Evolutionary conservation across 92 coral and sea anemone genomes (phyloP), one percentile per base, ranked within the genome.

Genomic region (Zoanthus sansibaricus): DNA sequence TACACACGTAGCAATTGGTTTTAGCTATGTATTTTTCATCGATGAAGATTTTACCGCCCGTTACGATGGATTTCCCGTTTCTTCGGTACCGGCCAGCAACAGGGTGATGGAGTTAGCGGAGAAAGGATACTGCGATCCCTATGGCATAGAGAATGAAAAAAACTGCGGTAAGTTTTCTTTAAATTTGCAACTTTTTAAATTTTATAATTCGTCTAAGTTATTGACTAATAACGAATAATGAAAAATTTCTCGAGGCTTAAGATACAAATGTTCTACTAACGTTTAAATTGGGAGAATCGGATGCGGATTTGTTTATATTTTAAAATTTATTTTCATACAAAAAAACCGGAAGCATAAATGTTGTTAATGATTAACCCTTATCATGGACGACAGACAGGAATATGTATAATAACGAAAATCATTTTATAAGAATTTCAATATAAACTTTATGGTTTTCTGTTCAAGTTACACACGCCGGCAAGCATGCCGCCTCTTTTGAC

Each of bases 21-120:
- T 0, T 18, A 87, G 88, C 13, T 96, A 96, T 86, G 84, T 96
- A 66, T 91, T 96, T 89, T 94, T 89, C 67, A 71, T 96, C 86
- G 90, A 93, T 76, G 82, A 83, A 13, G 95, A 94, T 70, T 82
- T 86, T 59, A 93, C 91, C 10, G 96, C 98, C 5, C 66, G 82
- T 12, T 76, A 76, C 13, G 82, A 76, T 12, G 82, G 67, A 25
- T 76, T 76, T 7, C 82, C 82, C 13, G 64, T 17, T 4, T 55
- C 82, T 8, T 21, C 11, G 6, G 67, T 17, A 0, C 82, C 11
- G 9, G 68, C 82, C 48, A 52, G 20, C 25, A 45, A 52, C 18
- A 9, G 20, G 14, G 67, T 54, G 11, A 13, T 76, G 11, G 11
- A 76, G 82, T 18, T 20, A 25, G 82, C 82, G 42, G 67, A 76